A percentile compares a stretch with the other conserved stretches of the same genome.
phyloP scores from a whole-genome alignment of 1,140 invertebrate genomes.

The Nylanderia fulva region DNA sequence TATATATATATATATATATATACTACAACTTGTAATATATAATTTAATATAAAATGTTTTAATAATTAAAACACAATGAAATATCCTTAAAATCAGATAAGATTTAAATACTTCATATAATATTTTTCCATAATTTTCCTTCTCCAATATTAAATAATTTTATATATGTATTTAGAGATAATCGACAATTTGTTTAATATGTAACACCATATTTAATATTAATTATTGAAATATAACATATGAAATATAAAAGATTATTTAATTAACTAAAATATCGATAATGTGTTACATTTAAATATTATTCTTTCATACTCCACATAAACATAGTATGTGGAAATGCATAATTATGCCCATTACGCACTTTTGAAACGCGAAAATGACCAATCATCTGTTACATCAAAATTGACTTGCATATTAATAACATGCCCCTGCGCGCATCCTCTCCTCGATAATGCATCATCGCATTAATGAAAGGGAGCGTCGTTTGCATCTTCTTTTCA shows the following conservation, averaged over 20 bases:
- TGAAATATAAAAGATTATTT: not conserved
- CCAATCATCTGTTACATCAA: conserved; percentile 36
- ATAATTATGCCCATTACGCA: not conserved
- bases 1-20: no score
- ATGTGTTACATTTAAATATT: not conserved
- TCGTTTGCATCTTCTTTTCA: conserved; percentile 42
- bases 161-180: not conserved
- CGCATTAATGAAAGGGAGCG: conserved; percentile 46
- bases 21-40: not conserved
- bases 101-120: not conserved
- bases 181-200: not conserved
- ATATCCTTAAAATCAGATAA: not conserved
- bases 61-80: not conserved
- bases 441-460: conserved; percentile 40
- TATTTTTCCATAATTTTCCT: not conserved
- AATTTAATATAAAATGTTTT: no score
- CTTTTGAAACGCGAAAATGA: conserved; percentile 29
- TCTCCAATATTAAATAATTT: not conserved
- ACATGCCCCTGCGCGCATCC: not conserved
- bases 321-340: not conserved
- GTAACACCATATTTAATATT: not conserved
- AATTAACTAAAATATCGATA: conserved; percentile 24
- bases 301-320: conserved; percentile 1
- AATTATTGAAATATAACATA: not conserved
- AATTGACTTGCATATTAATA: conserved; percentile 51